phyloP scores from a whole-genome alignment of 2,797 vertebrate species.

The Potorous gilbertii region DNA sequence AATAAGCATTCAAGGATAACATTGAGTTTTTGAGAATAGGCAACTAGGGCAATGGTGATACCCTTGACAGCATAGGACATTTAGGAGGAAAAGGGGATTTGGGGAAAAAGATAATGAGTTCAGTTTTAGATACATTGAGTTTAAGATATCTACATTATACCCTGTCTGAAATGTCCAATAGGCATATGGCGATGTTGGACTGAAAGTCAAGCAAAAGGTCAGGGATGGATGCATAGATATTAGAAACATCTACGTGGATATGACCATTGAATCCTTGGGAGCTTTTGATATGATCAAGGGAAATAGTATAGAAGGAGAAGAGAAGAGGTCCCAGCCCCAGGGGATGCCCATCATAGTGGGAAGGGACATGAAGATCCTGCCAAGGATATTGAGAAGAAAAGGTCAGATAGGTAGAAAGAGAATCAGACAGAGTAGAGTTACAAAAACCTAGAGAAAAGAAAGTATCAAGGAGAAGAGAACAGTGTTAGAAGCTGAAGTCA shows the following conservation, averaged over 20 bases:
- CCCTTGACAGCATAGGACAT: neutral
- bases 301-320: neutral
- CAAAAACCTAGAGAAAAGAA: neutral
- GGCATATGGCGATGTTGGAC: neutral
- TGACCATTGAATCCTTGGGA: neutral
- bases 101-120: neutral
- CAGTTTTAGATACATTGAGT: neutral
- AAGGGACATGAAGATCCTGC: neutral
- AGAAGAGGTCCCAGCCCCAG: neutral
- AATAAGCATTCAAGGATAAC: neutral
- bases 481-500: neutral
- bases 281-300: neutral
- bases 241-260: neutral
- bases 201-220: neutral
- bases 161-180: neutral
- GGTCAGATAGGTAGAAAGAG: neutral
- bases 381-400: neutral
- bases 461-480: neutral
- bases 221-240: neutral
- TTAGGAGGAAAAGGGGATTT: neutral
- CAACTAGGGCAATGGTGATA: neutral
- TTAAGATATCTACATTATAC: neutral
- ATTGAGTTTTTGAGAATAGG: neutral
- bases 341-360: neutral
- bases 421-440: neutral